Conservation (phyloP, 1,140 invertebrate species). For the Capitella teleta region DNA sequence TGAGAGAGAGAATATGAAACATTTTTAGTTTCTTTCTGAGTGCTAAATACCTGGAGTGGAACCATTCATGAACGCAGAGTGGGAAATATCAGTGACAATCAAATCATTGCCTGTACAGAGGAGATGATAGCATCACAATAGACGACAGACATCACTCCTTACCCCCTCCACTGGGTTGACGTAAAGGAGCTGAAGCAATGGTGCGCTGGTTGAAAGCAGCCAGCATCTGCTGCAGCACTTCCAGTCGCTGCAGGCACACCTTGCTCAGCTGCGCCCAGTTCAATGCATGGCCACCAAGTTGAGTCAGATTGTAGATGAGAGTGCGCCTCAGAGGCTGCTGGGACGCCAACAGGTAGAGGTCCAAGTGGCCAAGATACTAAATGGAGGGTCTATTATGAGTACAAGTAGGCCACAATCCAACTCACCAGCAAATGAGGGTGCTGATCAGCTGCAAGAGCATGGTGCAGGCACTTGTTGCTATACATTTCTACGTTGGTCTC, state of each 20-base stretch:
- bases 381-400: no score
- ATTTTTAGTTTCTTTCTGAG: background rate
- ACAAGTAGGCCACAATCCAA: no score
- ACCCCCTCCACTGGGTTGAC: no score
- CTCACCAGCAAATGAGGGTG: no score
- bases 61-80: background rate
- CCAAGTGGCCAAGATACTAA: constrained; percentile 30
- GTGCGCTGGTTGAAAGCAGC: no score
- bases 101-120: background rate
- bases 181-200: no score
- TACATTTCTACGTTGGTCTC: no score
- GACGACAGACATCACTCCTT: no score
- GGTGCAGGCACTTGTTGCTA: no score
- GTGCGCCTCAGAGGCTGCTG: constrained; percentile 19
- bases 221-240: no score
- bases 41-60: background rate
- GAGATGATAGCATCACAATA: background rate
- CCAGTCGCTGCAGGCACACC: constrained; percentile 22
- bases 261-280: constrained; percentile 26
- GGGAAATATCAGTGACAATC: background rate
- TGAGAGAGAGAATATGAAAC: background rate
- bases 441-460: no score
- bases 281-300: constrained; percentile 36
- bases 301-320: constrained; percentile 30
- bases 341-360: constrained; percentile 24